Percentiles rank a stretch among this genome's conserved stretches.
Conservation (phyloP, 2,113 vertebrate genomes). For the Ciconia maguari region DNA sequence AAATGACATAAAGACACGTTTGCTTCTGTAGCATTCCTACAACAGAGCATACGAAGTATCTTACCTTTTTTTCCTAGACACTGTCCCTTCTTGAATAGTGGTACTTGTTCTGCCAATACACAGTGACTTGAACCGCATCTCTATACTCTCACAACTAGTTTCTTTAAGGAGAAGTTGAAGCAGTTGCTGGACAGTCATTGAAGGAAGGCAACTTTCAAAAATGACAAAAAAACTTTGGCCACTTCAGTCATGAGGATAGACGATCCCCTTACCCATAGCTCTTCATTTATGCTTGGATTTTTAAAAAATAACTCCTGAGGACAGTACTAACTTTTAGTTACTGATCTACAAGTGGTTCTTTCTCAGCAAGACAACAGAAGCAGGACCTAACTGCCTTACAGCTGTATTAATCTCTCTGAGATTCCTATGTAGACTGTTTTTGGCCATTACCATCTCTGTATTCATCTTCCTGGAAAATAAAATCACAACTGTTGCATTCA, state of each 20-base stretch:
- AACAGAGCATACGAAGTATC: neutral
- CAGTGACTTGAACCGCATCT: slow-evolving; percentile 84
- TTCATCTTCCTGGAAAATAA: neutral
- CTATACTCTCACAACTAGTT: slow-evolving; percentile 81
- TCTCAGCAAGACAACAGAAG: neutral
- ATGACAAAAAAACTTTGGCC: slow-evolving; percentile 71
- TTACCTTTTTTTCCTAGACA: slow-evolving; percentile 57
- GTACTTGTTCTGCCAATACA: slow-evolving; percentile 84
- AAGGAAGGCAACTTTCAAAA: slow-evolving; percentile 67
- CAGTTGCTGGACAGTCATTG: slow-evolving; percentile 74
- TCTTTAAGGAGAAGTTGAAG: slow-evolving; percentile 85
- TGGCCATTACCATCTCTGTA: neutral
- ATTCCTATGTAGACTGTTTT: neutral
- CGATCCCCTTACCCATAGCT: neutral
- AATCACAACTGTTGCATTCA: neutral
- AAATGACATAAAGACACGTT: neutral
- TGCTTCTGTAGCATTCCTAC: neutral
- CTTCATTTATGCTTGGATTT: slow-evolving; percentile 59
- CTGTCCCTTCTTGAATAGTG: slow-evolving; percentile 79
- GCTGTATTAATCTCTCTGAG: neutral
- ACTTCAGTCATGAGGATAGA: slow-evolving; percentile 71
- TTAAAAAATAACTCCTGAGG: slow-evolving; percentile 59
- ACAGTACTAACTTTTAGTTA: slow-evolving; percentile 34
- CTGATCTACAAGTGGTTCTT: slow-evolving; percentile 2
- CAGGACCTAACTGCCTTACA: neutral